Conservation (phyloP, 2,113 vertebrate species). For the Mugil cephalus region DNA sequence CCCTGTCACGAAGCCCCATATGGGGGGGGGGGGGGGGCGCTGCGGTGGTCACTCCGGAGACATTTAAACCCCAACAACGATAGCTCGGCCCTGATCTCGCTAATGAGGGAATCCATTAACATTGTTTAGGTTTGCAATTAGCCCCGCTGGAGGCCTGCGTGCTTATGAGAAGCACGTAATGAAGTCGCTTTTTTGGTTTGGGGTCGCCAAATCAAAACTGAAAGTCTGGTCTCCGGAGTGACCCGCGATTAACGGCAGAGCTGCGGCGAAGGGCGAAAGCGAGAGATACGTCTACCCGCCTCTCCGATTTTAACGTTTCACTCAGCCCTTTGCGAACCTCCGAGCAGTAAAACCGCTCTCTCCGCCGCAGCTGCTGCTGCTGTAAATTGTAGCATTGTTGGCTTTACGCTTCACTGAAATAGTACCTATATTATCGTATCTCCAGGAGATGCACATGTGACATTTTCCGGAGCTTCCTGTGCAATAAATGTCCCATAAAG, state of each 20-base stretch:
- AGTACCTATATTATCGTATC: background rate
- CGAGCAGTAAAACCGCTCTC: too few relatives aligned
- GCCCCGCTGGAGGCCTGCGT: slow-evolving; percentile 55
- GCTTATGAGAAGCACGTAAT: slow-evolving; percentile 36
- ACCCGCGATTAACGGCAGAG: slow-evolving; percentile 10
- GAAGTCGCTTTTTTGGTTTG: slow-evolving; percentile 30
- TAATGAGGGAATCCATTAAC: slow-evolving; percentile 70
- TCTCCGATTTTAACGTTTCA: too few relatives aligned
- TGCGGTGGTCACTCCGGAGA: slow-evolving; percentile 33
- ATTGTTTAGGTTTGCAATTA: slow-evolving; percentile 71
- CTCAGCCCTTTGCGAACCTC: background rate
- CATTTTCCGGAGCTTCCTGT: background rate
- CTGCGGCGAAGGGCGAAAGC: background rate
- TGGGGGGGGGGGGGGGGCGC: slow-evolving; percentile 49
- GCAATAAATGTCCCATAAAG: too few relatives aligned
- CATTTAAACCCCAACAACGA: slow-evolving; percentile 39
- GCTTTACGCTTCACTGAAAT: background rate
- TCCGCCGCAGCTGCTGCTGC: background rate
- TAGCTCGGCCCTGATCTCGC: slow-evolving; percentile 3
- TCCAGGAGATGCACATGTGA: background rate
- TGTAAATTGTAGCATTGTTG: background rate
- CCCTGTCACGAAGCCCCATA: slow-evolving; percentile 52
- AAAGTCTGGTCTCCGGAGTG: background rate
- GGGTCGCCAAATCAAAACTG: slow-evolving; percentile 38
- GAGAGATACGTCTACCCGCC: background rate